A percentile compares a stretch with the other conserved stretches of the same genome.
These are phyloP conservation scores for Epsilonema sp. DNA, from an alignment of 2,888 invertebrate species.

Conservation along the genomic window DNA sequence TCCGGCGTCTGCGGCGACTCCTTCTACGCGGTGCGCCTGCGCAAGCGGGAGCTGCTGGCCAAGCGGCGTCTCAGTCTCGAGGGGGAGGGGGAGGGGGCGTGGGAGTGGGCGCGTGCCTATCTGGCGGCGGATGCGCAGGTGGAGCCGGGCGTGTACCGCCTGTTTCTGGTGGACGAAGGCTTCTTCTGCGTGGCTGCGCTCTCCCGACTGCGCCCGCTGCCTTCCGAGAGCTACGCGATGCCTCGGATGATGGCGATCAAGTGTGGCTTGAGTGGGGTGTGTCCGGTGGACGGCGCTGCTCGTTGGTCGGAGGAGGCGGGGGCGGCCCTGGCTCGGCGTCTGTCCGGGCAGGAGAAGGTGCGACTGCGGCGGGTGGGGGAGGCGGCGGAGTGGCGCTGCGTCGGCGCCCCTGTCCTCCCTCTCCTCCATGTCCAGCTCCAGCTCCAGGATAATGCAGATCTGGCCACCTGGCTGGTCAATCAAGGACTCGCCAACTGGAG, in stretches of 20 bases:
- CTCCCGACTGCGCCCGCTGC: constrained; percentile 12
- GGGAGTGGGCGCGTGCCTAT: not conserved
- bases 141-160: too few species aligned
- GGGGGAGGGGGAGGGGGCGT: not conserved
- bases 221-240: constrained; percentile 11
- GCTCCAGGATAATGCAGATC: constrained; percentile 8
- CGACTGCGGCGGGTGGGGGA: too few species aligned
- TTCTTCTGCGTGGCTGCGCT: constrained; percentile 11
- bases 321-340: too few species aligned
- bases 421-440: not conserved
- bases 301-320: too few species aligned
- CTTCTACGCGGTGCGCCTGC: too few species aligned
- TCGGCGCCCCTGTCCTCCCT: not conserved
- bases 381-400: not conserved
- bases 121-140: not conserved
- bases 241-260: constrained; percentile 19
- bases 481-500: constrained; percentile 16
- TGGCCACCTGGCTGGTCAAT: constrained; percentile 16
- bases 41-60: not conserved
- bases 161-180: constrained; percentile 16
- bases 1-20: too few species aligned
- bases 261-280: constrained; percentile 16
- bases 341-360: too few species aligned
- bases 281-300: too few species aligned
- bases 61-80: not conserved